Base-by-base conservation (phyloP, 2,888 invertebrate species). In the Agrochola lychnidis region DNA sequence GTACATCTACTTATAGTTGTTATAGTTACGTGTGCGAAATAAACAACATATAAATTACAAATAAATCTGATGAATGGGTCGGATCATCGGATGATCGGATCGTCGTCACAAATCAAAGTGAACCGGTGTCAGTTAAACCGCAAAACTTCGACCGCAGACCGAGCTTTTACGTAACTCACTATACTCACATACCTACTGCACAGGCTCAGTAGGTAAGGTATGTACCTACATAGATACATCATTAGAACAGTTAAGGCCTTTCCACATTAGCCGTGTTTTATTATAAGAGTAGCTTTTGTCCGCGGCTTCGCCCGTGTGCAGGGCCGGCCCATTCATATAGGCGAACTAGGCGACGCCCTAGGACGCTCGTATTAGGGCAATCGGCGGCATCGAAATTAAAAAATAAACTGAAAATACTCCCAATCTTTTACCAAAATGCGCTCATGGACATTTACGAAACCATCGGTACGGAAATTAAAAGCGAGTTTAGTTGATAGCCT, bases 101-200 rank as follows among this genome's bases (percentile, higher is more conserved):
- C 40, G 25, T 40, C 71, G 66, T 70, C 66, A 76, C 76, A 72
- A 79, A 75, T 70, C 70, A 73, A 48, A 59, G 45, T 53, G 19
- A 70, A 67, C 62, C 72, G 57, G 61, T 63, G 75, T 70, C 69
- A 12, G 80, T 56, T 70, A 63, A 75, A 76, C 84, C 81, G 59
- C 82, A 70, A 25, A 67, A 51, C 45, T 62, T 67, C 48, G 22
- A 80, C 70, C 80, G 69, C 84, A 70, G 16, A 42, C 53, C 66
- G 59, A 73, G 73, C 67, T 79, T 79, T 66, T 76, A 76, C 67
- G 64, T 72, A 67, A 67, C 30, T 30, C 30, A 36, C 19, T 30
- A 19, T 9, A 59, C 30, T 19, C 5, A 25, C 57, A 14, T 57
- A 25, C 30, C 16, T 30, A 59, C 59, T 30, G 12, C 56, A 59